Evolutionary conservation across 2,888 invertebrate genomes (phyloP).

Genomic region (Andricus quercusramuli): DNA sequence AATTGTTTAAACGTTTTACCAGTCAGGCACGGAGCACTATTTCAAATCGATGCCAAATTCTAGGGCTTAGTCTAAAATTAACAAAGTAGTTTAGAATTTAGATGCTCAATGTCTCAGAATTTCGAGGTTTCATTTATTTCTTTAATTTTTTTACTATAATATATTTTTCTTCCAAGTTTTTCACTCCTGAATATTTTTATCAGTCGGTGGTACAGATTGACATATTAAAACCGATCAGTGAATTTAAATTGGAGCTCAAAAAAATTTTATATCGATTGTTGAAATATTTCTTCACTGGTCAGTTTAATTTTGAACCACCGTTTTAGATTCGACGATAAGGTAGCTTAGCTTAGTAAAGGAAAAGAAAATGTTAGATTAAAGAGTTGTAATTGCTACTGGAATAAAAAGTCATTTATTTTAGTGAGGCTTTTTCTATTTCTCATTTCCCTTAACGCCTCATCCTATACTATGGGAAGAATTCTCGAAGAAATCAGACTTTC

Average conservation of each 20-base stretch:
- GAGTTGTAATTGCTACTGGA: constrained; percentile 71
- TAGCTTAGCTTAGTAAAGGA: constrained; percentile 33
- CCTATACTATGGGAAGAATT: constrained; percentile 46
- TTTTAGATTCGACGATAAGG: constrained; percentile 8
- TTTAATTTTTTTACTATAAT: not conserved
- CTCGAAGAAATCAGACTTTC: constrained; percentile 41
- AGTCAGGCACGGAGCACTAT: no score
- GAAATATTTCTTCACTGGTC: not conserved
- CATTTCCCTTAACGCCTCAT: constrained; percentile 66
- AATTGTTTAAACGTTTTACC: no score
- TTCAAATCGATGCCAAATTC: not conserved
- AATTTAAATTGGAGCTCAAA: not conserved
- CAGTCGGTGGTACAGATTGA: not conserved
- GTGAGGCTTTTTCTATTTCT: constrained; percentile 69
- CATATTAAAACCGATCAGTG: not conserved
- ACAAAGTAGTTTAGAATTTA: not conserved
- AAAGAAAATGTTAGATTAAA: constrained; percentile 53
- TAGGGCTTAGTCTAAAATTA: not conserved
- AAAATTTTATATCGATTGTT: constrained; percentile 12
- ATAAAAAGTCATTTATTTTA: constrained; percentile 72
- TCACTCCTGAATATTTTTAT: not conserved
- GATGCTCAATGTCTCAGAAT: not conserved
- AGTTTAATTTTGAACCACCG: not conserved
- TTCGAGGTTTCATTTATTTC: not conserved
- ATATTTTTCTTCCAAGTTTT: not conserved